A percentile compares a stretch with the other conserved stretches of the same genome.
Evolutionary conservation across 2,113 vertebrate genomes (phyloP).

Genomic region (Osmerus mordax): DNA sequence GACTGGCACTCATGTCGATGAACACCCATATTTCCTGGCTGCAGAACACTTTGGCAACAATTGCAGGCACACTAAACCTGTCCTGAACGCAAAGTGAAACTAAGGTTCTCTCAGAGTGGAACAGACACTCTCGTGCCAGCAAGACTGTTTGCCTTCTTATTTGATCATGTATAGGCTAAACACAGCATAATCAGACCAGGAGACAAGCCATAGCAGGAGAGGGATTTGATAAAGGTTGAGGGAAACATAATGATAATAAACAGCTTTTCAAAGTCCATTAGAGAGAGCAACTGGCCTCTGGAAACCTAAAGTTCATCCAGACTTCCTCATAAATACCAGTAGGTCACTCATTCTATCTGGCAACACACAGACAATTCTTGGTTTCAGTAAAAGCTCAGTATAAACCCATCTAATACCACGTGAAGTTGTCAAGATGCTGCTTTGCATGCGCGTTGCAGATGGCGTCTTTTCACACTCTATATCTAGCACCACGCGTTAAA

Average conservation of each 20-base stretch:
- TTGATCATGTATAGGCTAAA: no score
- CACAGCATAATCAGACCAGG: no score
- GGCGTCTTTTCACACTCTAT: background rate
- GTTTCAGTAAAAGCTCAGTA: no score
- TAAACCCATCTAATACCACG: background rate
- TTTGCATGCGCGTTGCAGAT: background rate
- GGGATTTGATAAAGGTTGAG: background rate
- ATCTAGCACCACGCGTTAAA: background rate
- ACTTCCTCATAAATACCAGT: background rate
- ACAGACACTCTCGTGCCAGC: no score
- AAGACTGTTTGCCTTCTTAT: no score
- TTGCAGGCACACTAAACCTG: background rate
- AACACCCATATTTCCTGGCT: no score
- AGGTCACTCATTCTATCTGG: no score
- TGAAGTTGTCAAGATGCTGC: background rate
- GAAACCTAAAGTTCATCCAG: conserved; percentile 6
- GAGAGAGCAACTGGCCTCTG: conserved; percentile 33
- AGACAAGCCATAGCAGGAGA: no score
- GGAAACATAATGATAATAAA: conserved; percentile 20
- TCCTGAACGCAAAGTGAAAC: background rate
- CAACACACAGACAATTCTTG: no score
- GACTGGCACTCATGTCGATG: no score
- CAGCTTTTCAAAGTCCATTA: conserved; percentile 19
- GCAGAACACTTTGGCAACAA: background rate
- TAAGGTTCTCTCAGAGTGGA: no score